Conservation (phyloP, 2,113 vertebrate species). For the Sinosuthora webbiana region DNA sequence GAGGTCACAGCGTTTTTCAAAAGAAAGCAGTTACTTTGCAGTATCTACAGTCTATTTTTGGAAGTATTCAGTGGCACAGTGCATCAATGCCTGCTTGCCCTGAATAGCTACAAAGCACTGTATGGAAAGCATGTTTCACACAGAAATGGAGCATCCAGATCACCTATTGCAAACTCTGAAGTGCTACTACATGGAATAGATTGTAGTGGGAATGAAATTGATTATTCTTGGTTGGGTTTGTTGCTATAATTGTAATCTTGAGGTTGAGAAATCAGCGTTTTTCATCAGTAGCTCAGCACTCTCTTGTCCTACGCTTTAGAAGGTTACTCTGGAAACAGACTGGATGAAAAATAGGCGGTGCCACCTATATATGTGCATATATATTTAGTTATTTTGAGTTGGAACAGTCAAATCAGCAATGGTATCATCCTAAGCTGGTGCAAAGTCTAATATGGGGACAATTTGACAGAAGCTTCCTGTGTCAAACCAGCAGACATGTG, state of each 20-base stretch:
- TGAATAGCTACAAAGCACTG: background rate
- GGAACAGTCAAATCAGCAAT: background rate
- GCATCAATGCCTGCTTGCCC: background rate
- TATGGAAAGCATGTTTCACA: background rate
- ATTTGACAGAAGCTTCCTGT: background rate
- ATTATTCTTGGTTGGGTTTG: background rate
- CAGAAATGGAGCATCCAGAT: background rate
- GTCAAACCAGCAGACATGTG: background rate
- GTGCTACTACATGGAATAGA: background rate
- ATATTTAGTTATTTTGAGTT: background rate
- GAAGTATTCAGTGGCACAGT: background rate
- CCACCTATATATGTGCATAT: background rate
- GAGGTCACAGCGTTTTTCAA: background rate
- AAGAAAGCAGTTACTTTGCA: conserved; percentile 3
- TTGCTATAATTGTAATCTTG: background rate
- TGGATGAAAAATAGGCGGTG: background rate
- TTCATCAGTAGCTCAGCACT: background rate
- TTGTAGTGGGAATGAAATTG: background rate
- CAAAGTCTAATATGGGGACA: background rate
- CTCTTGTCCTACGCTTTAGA: background rate
- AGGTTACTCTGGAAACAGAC: conserved; percentile 8
- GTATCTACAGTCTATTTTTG: background rate
- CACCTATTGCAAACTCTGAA: background rate
- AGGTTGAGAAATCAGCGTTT: background rate
- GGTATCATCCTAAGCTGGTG: background rate